These are phyloP conservation scores for Pavo muticus DNA, from an alignment of 2,113 vertebrate species.

Conservation along the genomic window DNA sequence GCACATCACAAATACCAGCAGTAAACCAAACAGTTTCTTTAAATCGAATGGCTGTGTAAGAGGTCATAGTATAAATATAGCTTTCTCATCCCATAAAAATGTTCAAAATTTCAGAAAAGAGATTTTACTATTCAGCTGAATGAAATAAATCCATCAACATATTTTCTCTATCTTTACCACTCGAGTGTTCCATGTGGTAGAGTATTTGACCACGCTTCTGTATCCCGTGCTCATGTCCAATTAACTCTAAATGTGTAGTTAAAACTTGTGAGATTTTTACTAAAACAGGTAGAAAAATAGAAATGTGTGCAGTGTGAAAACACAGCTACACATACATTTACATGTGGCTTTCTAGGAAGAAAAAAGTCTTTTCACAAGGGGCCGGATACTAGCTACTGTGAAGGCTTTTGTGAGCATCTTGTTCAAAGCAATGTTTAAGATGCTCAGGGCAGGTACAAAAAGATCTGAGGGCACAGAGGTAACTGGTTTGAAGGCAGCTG, in stretches of 20 bases:
- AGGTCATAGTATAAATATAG: background rate
- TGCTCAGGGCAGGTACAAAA: accelerated
- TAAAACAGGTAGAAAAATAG: background rate
- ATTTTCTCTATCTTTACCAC: background rate
- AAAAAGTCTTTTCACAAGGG: background rate
- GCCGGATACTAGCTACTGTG: background rate
- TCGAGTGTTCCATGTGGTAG: background rate
- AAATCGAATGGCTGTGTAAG: background rate
- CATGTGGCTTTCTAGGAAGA: accelerated
- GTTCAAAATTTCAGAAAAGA: background rate
- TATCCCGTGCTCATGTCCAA: background rate
- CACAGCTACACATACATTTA: background rate
- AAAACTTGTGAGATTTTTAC: background rate
- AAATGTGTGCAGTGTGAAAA: background rate
- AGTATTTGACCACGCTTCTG: background rate
- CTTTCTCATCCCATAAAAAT: background rate
- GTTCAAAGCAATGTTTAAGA: background rate
- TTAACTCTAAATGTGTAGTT: background rate
- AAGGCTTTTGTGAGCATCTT: background rate
- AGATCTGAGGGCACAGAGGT: background rate
- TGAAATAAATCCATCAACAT: accelerated
- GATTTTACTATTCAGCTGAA: background rate
- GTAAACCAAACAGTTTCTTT: background rate
- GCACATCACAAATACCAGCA: background rate
- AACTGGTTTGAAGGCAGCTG: background rate